Evolutionary conservation across 2,888 invertebrate genomes (phyloP), one percentile per base, ranked within the genome.

Genomic region (Dryococelus australis): DNA sequence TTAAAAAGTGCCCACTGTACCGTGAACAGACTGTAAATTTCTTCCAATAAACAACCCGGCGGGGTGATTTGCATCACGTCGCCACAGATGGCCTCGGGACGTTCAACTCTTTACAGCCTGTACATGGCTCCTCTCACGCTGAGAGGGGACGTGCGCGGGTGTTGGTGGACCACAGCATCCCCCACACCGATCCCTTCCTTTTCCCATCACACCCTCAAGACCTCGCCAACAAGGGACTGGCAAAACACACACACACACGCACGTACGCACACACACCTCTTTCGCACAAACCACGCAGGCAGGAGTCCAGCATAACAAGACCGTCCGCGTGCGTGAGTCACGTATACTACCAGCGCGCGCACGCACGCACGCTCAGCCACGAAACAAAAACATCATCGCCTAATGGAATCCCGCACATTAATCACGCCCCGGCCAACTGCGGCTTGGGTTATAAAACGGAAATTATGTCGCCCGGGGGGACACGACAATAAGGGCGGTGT

Each of bases 401-500:
- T 92, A 92, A 92, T 92, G 92, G 92, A 92, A 92, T 92, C 91
- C 91, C 90, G 90, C 90, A 91, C 92, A 92, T 92, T 92, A 92
- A 92, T 92, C 92, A 92, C 91, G 90, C 90, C 89, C 89, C 89
- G 90, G 90, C 90, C 89, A 89, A 88, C 91, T 86, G 87, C 89
- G 90, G 90, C 90, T 85, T 27, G 87, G 86, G 91, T 92, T 92
- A 92, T 92, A 91, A 92, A 92, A 91, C 92, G 92, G 92, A 92
- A 92, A 92, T 92, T 92, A 92, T 92, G 91, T 92, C 91, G 91
- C 92, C 92, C 91, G 90, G 91, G 92, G 92, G 92, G 91, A 91
- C 90, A 89, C 88, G 90, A 89, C 90, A 90, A 90, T 90, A 90
- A 91, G 90, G 91, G 90, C 89, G 91, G 90, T 91, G 91, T 91